A percentile compares a stretch with the other conserved stretches of the same genome.
Conservation (phyloP, 2,888 invertebrate species). For the Chymomyza fuscimana region DNA sequence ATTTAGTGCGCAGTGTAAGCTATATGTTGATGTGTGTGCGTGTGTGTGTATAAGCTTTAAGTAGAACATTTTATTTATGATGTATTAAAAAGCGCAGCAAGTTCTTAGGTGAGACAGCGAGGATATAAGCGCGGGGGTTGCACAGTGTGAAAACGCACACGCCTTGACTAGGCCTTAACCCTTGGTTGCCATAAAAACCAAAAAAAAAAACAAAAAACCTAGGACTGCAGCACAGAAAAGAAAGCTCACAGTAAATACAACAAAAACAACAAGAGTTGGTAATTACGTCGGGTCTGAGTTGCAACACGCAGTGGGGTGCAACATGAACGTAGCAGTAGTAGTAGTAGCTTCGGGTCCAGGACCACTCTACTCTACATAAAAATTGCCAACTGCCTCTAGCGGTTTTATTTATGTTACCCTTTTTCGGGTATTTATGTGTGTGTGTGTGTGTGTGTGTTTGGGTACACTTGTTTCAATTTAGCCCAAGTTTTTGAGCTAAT, state of each 20-base stretch:
- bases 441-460: conserved; percentile 10
- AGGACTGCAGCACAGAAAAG: background rate
- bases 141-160: conserved; percentile 70
- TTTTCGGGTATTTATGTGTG: conserved; percentile 19
- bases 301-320: conserved; percentile 57
- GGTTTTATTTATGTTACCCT: conserved; percentile 50
- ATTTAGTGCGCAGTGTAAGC: conserved; percentile 12
- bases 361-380: background rate
- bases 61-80: conserved; percentile 25
- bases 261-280: conserved; percentile 43
- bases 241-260: background rate
- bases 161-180: conserved; percentile 45
- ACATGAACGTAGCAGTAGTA: conserved; percentile 6
- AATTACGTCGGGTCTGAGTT: conserved; percentile 47
- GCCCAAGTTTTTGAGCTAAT: conserved; percentile 66
- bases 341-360: background rate
- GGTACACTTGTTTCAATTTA: conserved; percentile 45
- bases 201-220: background rate
- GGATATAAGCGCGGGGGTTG: conserved; percentile 40
- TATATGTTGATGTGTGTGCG: background rate
- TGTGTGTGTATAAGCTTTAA: background rate
- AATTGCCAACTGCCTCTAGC: conserved; percentile 60
- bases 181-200: conserved; percentile 2
- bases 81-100: conserved; percentile 4
- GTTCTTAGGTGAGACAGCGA: conserved; percentile 43